phyloP scores from a whole-genome alignment of 2,888 invertebrate species.

The Anarsia innoxiella region DNA sequence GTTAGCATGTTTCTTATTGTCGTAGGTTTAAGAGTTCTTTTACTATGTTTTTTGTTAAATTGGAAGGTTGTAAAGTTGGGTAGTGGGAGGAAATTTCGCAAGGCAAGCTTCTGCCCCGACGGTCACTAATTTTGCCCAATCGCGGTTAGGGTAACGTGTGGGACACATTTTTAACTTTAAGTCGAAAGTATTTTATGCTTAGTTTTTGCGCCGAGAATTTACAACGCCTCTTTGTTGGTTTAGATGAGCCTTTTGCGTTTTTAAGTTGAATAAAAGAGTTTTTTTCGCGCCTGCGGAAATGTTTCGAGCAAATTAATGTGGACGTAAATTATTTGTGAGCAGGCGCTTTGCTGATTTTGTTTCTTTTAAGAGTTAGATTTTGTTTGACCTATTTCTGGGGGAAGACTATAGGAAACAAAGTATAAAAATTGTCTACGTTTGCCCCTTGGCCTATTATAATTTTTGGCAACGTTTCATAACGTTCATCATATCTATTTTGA shows the following conservation, averaged over 20 bases:
- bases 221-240: constrained; percentile 12
- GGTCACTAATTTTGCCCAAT: constrained; percentile 68
- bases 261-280: constrained; percentile 1
- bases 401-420: too few relatives aligned
- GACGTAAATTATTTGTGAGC: constrained; percentile 2
- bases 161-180: constrained; percentile 51
- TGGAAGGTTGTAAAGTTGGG: constrained; percentile 37
- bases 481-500: too few relatives aligned
- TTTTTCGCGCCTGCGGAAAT: constrained; percentile 8
- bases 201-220: constrained; percentile 18
- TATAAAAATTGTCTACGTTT: too few relatives aligned
- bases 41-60: constrained; percentile 26
- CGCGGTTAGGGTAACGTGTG: constrained; percentile 56
- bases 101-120: constrained; percentile 61
- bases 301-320: constrained; percentile 10
- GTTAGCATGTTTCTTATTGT: constrained; percentile 34
- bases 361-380: too few relatives aligned
- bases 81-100: constrained; percentile 66
- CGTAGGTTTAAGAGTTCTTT: constrained; percentile 38
- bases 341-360: constrained; percentile 5
- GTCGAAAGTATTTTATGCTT: constrained; percentile 25
- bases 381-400: too few relatives aligned
- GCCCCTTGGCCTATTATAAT: too few relatives aligned
- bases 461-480: too few relatives aligned
- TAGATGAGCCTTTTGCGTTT: constrained; percentile 12